Percentiles rank a stretch among this genome's conserved stretches.
These are phyloP conservation scores for Anthopleura sola DNA, from an alignment of 64 coral and sea anemone species.

Conservation along the genomic window DNA sequence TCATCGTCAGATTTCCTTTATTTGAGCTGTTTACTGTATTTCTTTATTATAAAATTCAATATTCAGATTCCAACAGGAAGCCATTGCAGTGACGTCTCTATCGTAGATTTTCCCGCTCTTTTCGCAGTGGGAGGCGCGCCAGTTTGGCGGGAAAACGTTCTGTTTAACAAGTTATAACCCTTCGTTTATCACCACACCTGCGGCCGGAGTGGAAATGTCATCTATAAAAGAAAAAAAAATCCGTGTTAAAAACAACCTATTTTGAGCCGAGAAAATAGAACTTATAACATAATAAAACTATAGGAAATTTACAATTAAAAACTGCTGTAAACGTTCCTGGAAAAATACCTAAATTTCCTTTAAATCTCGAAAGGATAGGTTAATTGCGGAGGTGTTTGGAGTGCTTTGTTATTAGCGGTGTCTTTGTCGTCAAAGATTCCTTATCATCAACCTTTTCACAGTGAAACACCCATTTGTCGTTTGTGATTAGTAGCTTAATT, in stretches of 20 bases:
- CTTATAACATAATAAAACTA: not conserved
- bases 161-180: not conserved
- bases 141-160: not conserved
- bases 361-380: not conserved
- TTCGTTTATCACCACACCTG: not conserved
- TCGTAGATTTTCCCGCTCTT: constrained; percentile 9
- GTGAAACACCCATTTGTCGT: not conserved
- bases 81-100: not conserved
- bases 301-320: not conserved
- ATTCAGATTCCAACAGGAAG: not conserved
- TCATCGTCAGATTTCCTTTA: not conserved
- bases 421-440: not conserved
- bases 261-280: not conserved
- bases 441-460: not conserved
- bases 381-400: not conserved
- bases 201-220: not conserved
- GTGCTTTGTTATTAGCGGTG: constrained; percentile 1
- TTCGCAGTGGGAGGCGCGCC: constrained; percentile 2
- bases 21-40: not conserved
- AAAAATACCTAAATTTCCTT: not conserved
- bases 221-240: not conserved
- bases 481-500: not conserved
- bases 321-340: not conserved
- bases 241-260: not conserved
- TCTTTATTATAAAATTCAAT: not conserved